phyloP scores from a whole-genome alignment of 1,140 invertebrate genomes.

The Hylaeus anthracinus region DNA sequence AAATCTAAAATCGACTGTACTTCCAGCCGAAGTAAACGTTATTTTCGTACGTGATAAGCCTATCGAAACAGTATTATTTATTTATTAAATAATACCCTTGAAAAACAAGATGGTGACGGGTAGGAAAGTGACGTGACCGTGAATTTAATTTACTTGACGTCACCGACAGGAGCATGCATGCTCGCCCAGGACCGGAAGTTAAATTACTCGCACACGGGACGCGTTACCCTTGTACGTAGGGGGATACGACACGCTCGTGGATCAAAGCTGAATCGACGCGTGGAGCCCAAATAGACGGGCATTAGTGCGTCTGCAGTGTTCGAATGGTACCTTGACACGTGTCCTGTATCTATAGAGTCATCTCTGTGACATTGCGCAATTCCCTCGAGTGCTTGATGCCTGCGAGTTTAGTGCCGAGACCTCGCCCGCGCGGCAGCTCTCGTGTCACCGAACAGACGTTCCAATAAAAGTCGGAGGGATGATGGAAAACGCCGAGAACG shows the following conservation, averaged over 20 bases:
- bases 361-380: neutral
- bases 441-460: no score
- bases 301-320: constrained; percentile 32
- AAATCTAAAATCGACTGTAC: no score
- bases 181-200: constrained; percentile 24
- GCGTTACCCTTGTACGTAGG: constrained; percentile 39
- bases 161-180: neutral
- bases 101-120: no score
- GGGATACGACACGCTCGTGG: constrained; percentile 18
- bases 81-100: no score
- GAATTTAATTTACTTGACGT: constrained; percentile 37
- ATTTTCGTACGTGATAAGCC: no score
- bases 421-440: no score
- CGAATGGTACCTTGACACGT: constrained; percentile 23
- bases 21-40: no score
- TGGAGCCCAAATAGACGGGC: constrained; percentile 15
- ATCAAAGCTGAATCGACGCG: constrained; percentile 36
- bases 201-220: constrained; percentile 24
- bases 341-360: neutral
- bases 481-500: no score
- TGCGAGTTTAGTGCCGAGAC: neutral
- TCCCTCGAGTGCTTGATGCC: neutral
- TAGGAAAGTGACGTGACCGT: neutral
- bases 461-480: no score
- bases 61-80: no score